Evolutionary conservation across 2,797 vertebrate species (phyloP).

Genomic region (Falco rusticolus): DNA sequence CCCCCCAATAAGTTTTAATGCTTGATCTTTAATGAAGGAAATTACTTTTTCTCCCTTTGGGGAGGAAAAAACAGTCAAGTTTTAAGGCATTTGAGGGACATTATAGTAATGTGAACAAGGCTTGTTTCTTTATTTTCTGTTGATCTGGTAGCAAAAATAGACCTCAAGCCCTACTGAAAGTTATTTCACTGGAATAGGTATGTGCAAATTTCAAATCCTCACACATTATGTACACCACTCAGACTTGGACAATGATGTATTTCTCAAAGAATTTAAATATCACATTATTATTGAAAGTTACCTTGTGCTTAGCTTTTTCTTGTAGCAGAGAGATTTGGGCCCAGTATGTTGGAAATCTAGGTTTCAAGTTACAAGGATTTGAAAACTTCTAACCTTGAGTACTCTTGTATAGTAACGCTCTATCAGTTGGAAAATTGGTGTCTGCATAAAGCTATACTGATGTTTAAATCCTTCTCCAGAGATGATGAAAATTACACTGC

Average conservation of each 20-base stretch:
- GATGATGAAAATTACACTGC: not conserved
- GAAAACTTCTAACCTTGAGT: not conserved
- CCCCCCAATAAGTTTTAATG: not conserved
- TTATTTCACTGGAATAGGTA: not conserved
- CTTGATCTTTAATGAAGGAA: constrained; percentile 25
- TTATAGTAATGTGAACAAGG: not conserved
- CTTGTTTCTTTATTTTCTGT: not conserved
- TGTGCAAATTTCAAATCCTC: not conserved
- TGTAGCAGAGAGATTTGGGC: not conserved
- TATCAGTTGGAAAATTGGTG: not conserved
- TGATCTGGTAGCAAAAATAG: not conserved
- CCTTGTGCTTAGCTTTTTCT: not conserved
- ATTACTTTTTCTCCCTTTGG: not conserved
- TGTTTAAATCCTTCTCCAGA: not conserved
- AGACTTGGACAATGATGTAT: not conserved
- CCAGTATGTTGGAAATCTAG: not conserved
- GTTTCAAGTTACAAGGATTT: not conserved
- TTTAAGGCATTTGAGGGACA: not conserved
- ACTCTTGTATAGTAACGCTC: not conserved
- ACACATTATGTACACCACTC: not conserved
- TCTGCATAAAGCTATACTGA: not conserved
- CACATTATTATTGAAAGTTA: not conserved
- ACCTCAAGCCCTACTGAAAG: not conserved
- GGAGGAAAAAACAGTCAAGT: not conserved
- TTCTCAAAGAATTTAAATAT: not conserved